These are phyloP conservation scores for Heterodera filipjevi DNA, from an alignment of 2,888 invertebrate genomes.

Conservation along the genomic window DNA sequence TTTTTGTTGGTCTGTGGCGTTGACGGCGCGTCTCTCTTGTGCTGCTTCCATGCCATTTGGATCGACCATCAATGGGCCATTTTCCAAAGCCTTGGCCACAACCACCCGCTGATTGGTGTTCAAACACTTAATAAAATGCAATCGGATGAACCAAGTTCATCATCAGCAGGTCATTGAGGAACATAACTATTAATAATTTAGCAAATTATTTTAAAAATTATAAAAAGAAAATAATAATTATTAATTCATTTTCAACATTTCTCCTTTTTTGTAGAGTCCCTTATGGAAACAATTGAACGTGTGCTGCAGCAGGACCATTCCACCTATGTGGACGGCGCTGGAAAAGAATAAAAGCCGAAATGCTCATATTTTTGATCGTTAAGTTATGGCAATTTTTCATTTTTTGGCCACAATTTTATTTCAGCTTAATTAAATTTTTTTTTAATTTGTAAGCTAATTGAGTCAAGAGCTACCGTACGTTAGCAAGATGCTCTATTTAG, in stretches of 20 bases:
- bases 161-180: neutral
- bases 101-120: neutral
- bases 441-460: no score
- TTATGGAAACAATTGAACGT: neutral
- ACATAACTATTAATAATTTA: no score
- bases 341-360: no score
- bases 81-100: neutral
- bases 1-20: constrained; percentile 5
- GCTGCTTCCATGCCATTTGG: neutral
- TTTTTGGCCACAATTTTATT: no score
- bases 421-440: no score
- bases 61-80: neutral
- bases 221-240: no score
- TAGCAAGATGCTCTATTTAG: no score
- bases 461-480: no score
- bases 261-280: neutral
- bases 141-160: neutral
- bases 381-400: no score
- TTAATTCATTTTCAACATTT: neutral
- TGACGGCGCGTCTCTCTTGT: neutral
- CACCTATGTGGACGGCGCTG: neutral
- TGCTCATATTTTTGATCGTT: no score
- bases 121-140: neutral
- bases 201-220: no score
- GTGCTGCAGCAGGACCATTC: constrained; percentile 4